These are phyloP conservation scores for Listronotus bonariensis DNA, from an alignment of 1,140 invertebrate species.

Conservation along the genomic window DNA sequence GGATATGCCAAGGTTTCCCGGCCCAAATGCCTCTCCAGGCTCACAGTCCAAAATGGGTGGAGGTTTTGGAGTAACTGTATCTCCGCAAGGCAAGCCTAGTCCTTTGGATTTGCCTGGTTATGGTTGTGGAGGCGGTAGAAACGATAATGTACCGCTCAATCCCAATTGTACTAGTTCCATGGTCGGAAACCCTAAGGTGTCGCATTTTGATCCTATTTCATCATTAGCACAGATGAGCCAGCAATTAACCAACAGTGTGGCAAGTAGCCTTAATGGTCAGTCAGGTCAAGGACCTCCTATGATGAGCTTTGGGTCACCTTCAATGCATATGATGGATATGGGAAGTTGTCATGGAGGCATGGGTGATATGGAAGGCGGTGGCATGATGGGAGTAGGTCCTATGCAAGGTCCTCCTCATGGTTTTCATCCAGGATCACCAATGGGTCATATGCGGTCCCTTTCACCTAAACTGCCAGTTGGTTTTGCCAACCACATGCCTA, in stretches of 20 bases:
- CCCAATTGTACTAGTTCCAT: conserved; percentile 73
- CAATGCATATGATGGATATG: conserved; percentile 63
- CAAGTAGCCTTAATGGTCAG: conserved; percentile 59
- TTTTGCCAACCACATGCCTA: conserved; percentile 55
- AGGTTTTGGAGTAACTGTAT: conserved; percentile 52
- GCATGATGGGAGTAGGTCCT: conserved; percentile 52
- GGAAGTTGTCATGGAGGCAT: conserved; percentile 53
- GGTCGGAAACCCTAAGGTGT: conserved; percentile 62
- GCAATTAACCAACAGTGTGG: conserved; percentile 77
- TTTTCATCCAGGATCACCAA: conserved; percentile 55
- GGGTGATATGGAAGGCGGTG: conserved; percentile 52
- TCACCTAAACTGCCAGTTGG: conserved; percentile 57
- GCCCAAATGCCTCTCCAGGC: conserved; percentile 51
- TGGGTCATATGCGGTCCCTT: conserved; percentile 55
- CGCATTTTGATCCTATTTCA: conserved; percentile 88
- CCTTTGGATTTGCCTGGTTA: conserved; percentile 52
- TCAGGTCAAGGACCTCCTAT: conserved; percentile 62
- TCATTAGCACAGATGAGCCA: conserved; percentile 94
- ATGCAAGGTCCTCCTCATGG: conserved; percentile 55
- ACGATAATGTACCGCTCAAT: conserved; percentile 81
- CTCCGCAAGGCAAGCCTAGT: conserved; percentile 51
- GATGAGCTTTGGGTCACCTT: conserved; percentile 63
- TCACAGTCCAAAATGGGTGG: conserved; percentile 49
- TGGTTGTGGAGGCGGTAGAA: conserved; percentile 60
- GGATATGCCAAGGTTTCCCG: conserved; percentile 53